phyloP scores from a whole-genome alignment of 2,888 invertebrate genomes.

The Callinectes sapidus region DNA sequence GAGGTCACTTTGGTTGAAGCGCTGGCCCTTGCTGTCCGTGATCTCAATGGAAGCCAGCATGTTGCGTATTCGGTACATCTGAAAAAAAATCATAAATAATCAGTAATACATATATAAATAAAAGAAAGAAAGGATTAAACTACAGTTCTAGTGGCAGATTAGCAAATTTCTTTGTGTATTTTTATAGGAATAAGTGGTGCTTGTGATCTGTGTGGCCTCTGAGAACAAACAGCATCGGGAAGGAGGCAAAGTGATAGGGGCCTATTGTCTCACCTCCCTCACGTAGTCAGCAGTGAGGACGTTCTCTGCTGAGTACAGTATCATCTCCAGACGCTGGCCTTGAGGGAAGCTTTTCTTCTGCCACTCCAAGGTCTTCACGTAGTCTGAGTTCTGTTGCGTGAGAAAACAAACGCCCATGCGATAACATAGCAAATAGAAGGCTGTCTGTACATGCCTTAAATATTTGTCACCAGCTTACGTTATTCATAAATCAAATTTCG shows the following conservation, averaged over 20 bases:
- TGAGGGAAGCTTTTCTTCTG: slow-evolving; percentile 82
- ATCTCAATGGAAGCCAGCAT: background rate
- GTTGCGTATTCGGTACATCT: slow-evolving; percentile 53
- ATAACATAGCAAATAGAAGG: too few relatives aligned
- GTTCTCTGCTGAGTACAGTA: slow-evolving; percentile 74
- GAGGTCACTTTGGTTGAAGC: slow-evolving; percentile 40
- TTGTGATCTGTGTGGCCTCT: background rate
- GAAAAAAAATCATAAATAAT: too few relatives aligned
- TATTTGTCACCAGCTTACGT: too few relatives aligned
- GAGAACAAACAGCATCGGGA: background rate
- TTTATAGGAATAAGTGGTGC: too few relatives aligned
- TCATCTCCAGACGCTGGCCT: slow-evolving; percentile 81
- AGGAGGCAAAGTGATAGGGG: background rate
- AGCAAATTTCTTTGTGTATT: too few relatives aligned
- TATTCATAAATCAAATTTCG: background rate
- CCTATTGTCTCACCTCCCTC: slow-evolving; percentile 47
- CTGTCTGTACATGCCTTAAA: too few relatives aligned
- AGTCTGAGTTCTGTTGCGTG: slow-evolving; percentile 74
- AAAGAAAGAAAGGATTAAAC: too few relatives aligned
- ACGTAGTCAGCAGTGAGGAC: slow-evolving; percentile 79
- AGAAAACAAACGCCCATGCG: background rate
- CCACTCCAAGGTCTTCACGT: slow-evolving; percentile 84
- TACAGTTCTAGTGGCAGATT: too few relatives aligned
- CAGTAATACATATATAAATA: too few relatives aligned
- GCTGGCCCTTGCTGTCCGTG: background rate